phyloP scores from a whole-genome alignment of 2,113 vertebrate species.

The Phoenicopterus ruber region DNA sequence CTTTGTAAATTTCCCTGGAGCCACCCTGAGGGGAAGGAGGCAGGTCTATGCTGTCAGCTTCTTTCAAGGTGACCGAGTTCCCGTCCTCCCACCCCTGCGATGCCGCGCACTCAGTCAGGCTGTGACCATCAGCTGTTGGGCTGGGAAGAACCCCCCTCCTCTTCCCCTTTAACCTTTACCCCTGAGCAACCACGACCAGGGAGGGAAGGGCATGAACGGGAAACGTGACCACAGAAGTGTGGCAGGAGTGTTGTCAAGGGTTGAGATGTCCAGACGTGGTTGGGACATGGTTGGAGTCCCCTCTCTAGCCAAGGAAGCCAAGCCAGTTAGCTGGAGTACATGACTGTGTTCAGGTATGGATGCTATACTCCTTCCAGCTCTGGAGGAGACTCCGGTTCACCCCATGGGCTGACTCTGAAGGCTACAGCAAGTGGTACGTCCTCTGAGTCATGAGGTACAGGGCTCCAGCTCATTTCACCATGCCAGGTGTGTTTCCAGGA shows the following conservation, averaged over 20 bases:
- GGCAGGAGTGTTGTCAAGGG: background rate
- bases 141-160: background rate
- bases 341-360: background rate
- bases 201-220: fast-evolving
- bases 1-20: constrained; percentile 25
- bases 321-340: fast-evolving
- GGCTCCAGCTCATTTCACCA: background rate
- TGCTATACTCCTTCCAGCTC: background rate
- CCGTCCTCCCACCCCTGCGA: fast-evolving
- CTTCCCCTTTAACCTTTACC: background rate
- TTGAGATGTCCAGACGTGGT: background rate
- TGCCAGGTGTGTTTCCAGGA: fast-evolving
- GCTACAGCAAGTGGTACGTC: fast-evolving
- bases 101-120: fast-evolving
- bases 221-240: background rate
- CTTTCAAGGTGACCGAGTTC: constrained; percentile 2
- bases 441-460: background rate
- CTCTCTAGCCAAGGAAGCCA: background rate
- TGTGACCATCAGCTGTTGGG: background rate
- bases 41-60: background rate
- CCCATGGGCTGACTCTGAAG: background rate
- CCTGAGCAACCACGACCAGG: background rate
- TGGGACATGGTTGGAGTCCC: too few species aligned
- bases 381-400: background rate
- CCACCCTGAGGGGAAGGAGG: background rate